Conservation (phyloP, 1,140 invertebrate species). For the Meloidogyne hapla region DNA sequence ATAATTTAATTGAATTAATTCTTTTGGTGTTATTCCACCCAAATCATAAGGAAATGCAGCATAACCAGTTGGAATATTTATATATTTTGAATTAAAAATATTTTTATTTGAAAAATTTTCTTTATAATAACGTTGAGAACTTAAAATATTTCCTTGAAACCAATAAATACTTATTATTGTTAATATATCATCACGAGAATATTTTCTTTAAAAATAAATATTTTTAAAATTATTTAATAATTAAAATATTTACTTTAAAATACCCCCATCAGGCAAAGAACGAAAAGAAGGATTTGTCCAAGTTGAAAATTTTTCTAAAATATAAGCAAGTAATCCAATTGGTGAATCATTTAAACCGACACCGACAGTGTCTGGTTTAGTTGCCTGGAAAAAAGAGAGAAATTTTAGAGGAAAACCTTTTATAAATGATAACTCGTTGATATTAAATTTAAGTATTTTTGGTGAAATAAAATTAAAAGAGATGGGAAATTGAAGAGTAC, state of each 20-base stretch:
- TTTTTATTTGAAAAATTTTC: constrained; percentile 24
- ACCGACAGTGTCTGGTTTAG: constrained; percentile 77
- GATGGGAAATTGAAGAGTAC: too few species aligned
- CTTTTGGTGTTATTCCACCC: constrained; percentile 23
- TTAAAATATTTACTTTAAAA: constrained; percentile 13
- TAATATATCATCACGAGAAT: constrained; percentile 74
- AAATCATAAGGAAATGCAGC: constrained; percentile 46
- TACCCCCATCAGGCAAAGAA: constrained; percentile 70
- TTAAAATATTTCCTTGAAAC: constrained; percentile 63
- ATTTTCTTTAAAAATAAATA: constrained; percentile 68
- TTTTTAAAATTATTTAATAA: not conserved
- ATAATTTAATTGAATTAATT: constrained; percentile 19
- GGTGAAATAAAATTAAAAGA: too few species aligned
- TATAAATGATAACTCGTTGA: too few species aligned
- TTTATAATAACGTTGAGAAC: constrained; percentile 43
- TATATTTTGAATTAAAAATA: constrained; percentile 24
- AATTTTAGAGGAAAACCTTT: too few species aligned
- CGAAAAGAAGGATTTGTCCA: constrained; percentile 70
- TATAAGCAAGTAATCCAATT: constrained; percentile 76
- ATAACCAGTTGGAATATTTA: constrained; percentile 43
- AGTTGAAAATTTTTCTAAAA: constrained; percentile 80
- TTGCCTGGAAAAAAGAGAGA: constrained; percentile 2
- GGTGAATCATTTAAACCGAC: constrained; percentile 68
- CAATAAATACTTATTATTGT: constrained; percentile 88
- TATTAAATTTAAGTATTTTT: too few species aligned